phyloP scores from a whole-genome alignment of 2,113 vertebrate genomes.

The Copsychus sechellarum region DNA sequence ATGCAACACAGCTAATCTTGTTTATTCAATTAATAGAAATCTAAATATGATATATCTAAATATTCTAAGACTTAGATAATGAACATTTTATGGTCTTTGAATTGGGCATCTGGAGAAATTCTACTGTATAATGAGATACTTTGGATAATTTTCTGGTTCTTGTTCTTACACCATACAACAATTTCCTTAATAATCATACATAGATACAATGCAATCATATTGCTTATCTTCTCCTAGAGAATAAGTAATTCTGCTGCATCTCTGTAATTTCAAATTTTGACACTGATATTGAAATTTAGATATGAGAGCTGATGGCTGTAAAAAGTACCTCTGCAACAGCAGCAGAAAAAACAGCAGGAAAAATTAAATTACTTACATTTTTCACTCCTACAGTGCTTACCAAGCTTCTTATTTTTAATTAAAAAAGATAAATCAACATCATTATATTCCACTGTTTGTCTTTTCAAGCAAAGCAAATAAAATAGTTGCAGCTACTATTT shows the following conservation, averaged over 20 bases:
- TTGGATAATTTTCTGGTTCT: slow-evolving; percentile 32
- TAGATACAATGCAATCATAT: not conserved
- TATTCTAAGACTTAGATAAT: not conserved
- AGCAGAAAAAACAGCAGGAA: not conserved
- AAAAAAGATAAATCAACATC: slow-evolving; percentile 20
- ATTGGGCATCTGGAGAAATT: not conserved
- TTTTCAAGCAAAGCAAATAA: not conserved
- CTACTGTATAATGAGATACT: not conserved
- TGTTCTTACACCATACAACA: not conserved
- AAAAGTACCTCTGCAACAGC: not conserved
- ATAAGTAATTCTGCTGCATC: not conserved
- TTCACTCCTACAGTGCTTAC: not conserved
- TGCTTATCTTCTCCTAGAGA: not conserved
- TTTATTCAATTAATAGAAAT: not conserved
- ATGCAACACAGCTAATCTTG: not conserved
- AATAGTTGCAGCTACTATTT: not conserved
- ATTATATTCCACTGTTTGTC: not conserved
- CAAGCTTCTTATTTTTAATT: slow-evolving; percentile 39
- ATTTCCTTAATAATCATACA: slow-evolving; percentile 23
- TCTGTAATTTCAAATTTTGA: not conserved
- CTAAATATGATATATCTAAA: not conserved
- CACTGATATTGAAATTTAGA: not conserved
- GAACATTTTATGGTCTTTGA: slow-evolving; percentile 10
- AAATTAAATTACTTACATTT: slow-evolving; percentile 24
- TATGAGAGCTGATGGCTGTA: not conserved